phyloP scores from a whole-genome alignment of 1,140 invertebrate species.

The Pectinophora gossypiella region DNA sequence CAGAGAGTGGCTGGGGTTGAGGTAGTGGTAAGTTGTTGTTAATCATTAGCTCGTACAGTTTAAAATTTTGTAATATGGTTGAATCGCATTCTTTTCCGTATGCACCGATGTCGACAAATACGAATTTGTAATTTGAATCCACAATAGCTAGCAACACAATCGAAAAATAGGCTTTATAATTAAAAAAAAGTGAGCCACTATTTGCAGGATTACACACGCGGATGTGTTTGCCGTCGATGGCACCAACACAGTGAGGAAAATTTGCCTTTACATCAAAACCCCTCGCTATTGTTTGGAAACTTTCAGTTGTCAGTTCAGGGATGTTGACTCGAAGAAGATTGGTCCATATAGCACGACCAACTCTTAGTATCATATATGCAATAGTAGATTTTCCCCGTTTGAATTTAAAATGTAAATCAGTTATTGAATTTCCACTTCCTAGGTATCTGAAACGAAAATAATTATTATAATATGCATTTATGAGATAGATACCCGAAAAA shows the following conservation, averaged over 20 bases:
- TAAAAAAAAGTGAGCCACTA: slow-evolving; percentile 9
- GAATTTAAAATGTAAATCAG: slow-evolving; percentile 8
- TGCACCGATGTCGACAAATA: too few species aligned
- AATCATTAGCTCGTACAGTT: slow-evolving; percentile 10
- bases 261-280: too few species aligned
- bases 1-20: slow-evolving; percentile 8
- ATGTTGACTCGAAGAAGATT: slow-evolving; percentile 6
- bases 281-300: slow-evolving; percentile 6
- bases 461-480: slow-evolving; percentile 9
- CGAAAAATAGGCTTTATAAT: slow-evolving; percentile 7
- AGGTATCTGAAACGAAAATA: slow-evolving; percentile 8
- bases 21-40: slow-evolving; percentile 8
- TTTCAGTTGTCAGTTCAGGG: slow-evolving; percentile 7
- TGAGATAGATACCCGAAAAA: slow-evolving; percentile 4
- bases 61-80: too few species aligned
- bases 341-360: slow-evolving; percentile 8
- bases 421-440: slow-evolving; percentile 8
- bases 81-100: too few species aligned
- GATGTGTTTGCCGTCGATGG: too few species aligned
- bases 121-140: too few species aligned
- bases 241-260: too few species aligned
- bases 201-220: slow-evolving; percentile 6
- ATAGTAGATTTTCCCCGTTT: slow-evolving; percentile 8
- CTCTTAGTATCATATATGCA: slow-evolving; percentile 6
- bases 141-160: slow-evolving; percentile 9